Evolutionary conservation across 1,140 invertebrate genomes (phyloP).

Genomic region (Euschistus heros): DNA sequence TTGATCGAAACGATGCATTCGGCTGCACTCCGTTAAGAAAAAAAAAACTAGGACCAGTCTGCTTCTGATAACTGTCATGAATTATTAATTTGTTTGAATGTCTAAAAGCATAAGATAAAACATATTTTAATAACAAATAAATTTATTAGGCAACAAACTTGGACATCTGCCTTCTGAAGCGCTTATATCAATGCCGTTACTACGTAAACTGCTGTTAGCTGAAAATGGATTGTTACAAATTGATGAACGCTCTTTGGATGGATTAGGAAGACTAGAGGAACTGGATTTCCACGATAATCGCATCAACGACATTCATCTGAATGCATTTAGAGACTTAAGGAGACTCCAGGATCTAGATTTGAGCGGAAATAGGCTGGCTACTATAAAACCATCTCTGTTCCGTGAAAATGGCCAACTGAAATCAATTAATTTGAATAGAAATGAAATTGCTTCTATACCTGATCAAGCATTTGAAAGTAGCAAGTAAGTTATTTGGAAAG

Average conservation of each 20-base stretch:
- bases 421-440: slow-evolving; percentile 62
- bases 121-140: not conserved
- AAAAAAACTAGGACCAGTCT: too few relatives aligned
- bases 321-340: slow-evolving; percentile 50
- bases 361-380: slow-evolving; percentile 62
- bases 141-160: slow-evolving; percentile 50
- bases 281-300: slow-evolving; percentile 69
- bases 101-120: too few relatives aligned
- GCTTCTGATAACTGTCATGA: too few relatives aligned
- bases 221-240: slow-evolving; percentile 61
- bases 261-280: slow-evolving; percentile 56
- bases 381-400: slow-evolving; percentile 54
- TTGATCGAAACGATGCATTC: too few relatives aligned
- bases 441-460: slow-evolving; percentile 57
- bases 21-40: too few relatives aligned
- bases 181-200: slow-evolving; percentile 52
- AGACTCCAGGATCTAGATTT: slow-evolving; percentile 53
- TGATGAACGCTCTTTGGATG: slow-evolving; percentile 51
- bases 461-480: slow-evolving; percentile 47
- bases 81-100: too few relatives aligned
- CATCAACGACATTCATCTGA: slow-evolving; percentile 51
- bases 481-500: slow-evolving; percentile 6
- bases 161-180: slow-evolving; percentile 53
- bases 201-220: slow-evolving; percentile 63
- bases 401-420: slow-evolving; percentile 51